A percentile compares a stretch with the other conserved stretches of the same genome.
These are phyloP conservation scores for Agrotis ipsilon DNA, from an alignment of 2,888 invertebrate species.

Conservation along the genomic window DNA sequence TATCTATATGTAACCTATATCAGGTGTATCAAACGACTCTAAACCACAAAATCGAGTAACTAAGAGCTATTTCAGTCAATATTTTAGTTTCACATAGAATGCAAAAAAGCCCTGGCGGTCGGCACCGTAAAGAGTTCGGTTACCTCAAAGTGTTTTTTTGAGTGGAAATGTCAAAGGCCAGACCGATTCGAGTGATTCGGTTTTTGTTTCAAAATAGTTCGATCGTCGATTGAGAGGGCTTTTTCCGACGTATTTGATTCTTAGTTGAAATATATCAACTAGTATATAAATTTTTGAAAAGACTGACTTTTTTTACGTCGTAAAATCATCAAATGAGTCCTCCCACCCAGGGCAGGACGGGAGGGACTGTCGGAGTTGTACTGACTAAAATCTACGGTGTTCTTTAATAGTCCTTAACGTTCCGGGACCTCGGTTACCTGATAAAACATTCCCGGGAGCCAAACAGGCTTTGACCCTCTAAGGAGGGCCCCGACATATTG, in stretches of 20 bases:
- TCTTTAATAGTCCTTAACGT: too few relatives aligned
- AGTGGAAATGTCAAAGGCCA: constrained; percentile 40
- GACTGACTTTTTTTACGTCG: too few relatives aligned
- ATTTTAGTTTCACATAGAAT: constrained; percentile 30
- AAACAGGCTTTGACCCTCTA: too few relatives aligned
- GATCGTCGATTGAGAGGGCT: neutral
- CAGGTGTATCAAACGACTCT: neutral
- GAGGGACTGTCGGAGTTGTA: too few relatives aligned
- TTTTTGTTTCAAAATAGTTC: constrained; percentile 14
- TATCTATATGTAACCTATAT: too few relatives aligned
- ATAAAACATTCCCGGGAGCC: too few relatives aligned
- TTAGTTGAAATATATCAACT: neutral
- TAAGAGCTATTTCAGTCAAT: constrained; percentile 9
- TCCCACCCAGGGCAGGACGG: neutral
- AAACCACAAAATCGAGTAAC: neutral
- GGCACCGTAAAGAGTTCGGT: constrained; percentile 10
- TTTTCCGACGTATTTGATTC: neutral
- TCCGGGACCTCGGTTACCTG: too few relatives aligned
- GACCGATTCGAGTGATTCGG: constrained; percentile 14
- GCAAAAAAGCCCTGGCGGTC: neutral
- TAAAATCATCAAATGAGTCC: too few relatives aligned
- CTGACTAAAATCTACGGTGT: too few relatives aligned
- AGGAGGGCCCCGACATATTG: too few relatives aligned
- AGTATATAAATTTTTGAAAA: too few relatives aligned
- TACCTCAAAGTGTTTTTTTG: constrained; percentile 45